Base-by-base conservation (phyloP, 2,113 vertebrate species). In the Oreochromis aureus region DNA sequence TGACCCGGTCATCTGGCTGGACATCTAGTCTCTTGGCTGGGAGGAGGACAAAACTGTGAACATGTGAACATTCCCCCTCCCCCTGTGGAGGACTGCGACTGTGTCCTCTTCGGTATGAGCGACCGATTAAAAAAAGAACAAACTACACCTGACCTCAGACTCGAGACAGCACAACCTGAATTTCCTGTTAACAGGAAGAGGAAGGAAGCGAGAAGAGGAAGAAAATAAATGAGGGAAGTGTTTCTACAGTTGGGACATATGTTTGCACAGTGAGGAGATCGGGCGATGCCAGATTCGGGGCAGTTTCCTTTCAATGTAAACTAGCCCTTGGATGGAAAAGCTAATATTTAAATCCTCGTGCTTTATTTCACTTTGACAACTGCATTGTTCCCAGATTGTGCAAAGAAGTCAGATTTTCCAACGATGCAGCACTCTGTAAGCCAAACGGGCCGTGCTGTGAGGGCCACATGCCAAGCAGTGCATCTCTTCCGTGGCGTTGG, bases 1-100 rank as follows among this genome's bases (percentile, higher is more conserved):
- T 95, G 93, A 95, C 94, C 93, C 82, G 84, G 91, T 95, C 93
- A 95, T 83, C 58, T 84, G 92, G 87, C 91, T 85, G 88, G 85
- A 87, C 81, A 34, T 82, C 58, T 73, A 82, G 83, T 18, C 54
- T 55, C 76, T 86, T 85, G 84, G 89, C 90, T 61, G 15, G 27
- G 39, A 83, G 73, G 32, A 7, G 51, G 7, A 41, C 30, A 66
- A 63, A 84, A 82, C 59, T 32, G 80, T 54, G 34, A 81, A 44
- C 80, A 58, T 8, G 34, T 39, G 61, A 66, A 39, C 61, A 39
- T 66, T 39, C 10, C 34, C 61, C 32, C 18, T 36, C 79, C 22
- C 48, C 48, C 83, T 15, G 53, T 81, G 86, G 78, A 85, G 53
- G 54, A 80, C 5, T 19, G 12, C 12, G 22, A 56, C 54, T 34